Evolutionary conservation across 2,797 vertebrate genomes (phyloP), one percentile per base, ranked within the genome.

Genomic region (Gallinago stenura): DNA sequence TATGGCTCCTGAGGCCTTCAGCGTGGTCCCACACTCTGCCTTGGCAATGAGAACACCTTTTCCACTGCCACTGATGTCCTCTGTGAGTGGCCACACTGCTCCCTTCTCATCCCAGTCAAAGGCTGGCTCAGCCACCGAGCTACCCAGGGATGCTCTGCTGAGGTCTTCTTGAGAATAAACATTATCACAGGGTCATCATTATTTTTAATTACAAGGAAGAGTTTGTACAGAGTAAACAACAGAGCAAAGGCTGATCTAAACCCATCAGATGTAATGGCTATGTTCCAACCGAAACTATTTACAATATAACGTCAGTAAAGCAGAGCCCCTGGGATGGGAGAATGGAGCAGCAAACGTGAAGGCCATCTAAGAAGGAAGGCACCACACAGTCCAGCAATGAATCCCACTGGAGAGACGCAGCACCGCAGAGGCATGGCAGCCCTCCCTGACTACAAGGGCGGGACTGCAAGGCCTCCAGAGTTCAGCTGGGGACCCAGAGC

Each of bases 21-120:
- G 69, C 6, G 1, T 0, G 0, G 61, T 65, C 37, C 93, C 80
- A 85, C 70, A 61, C 18, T 89, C 96, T 30, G 61, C 53, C 77
- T 82, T 96, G 72, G 78, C 83, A 64, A 90, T 0, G 7, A 65
- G 20, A 83, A 64, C 33, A 43, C 81, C 69, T 95, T 51, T 95
- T 73, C 83, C 90, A 77, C 70, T 2, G 5, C 70, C 61, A 41
- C 68, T 37, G 17, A 43, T 43, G 73, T 96, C 87, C 80, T 92
- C 94, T 86, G 72, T 31, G 35, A 91, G 66, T 24, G 87, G 72
- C 94, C 96, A 93, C 31, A 33, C 43, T 0, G 2, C 39, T 84
- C 81, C 39, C 41, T 95, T 97, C 85, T 91, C 85, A 33, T 64
- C 45, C 93, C 95, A 91, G 68, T 79, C 53, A 80, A 82, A 90